These are phyloP conservation scores for Folsomia manolachei DNA, from an alignment of 2,888 invertebrate genomes.

Conservation along the genomic window DNA sequence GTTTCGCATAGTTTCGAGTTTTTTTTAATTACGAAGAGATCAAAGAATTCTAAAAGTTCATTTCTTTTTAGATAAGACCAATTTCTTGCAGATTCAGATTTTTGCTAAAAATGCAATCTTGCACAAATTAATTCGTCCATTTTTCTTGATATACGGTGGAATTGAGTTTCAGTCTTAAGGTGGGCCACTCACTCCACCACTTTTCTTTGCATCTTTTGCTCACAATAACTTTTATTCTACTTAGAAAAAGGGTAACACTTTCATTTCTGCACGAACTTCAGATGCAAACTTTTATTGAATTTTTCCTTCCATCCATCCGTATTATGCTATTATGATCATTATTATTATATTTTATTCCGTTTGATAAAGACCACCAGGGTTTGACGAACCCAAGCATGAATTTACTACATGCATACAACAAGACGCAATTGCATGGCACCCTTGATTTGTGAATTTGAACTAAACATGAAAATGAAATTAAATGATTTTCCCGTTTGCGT, in stretches of 20 bases:
- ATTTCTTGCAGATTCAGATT: neutral
- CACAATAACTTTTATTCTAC: neutral
- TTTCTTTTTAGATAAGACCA: too few relatives aligned
- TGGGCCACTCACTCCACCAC: too few relatives aligned
- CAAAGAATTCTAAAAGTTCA: too few relatives aligned
- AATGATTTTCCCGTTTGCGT: neutral
- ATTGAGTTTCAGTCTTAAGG: neutral
- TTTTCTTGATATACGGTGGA: neutral
- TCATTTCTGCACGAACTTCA: neutral
- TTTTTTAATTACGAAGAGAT: too few relatives aligned
- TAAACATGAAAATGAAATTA: constrained; percentile 9
- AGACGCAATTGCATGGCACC: neutral
- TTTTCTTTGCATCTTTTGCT: too few relatives aligned
- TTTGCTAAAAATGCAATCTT: neutral
- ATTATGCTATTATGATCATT: neutral
- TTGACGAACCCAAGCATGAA: neutral
- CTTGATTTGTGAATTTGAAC: constrained; percentile 8
- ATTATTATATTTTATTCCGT: too few relatives aligned
- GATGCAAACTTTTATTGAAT: neutral
- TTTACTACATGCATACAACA: neutral
- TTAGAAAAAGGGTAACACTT: neutral
- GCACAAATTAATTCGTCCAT: neutral
- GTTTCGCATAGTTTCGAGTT: too few relatives aligned
- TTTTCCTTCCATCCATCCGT: neutral
- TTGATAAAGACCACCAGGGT: neutral